These are phyloP conservation scores for Poicephalus meyeri DNA, from an alignment of 2,113 vertebrate genomes.

Conservation along the genomic window DNA sequence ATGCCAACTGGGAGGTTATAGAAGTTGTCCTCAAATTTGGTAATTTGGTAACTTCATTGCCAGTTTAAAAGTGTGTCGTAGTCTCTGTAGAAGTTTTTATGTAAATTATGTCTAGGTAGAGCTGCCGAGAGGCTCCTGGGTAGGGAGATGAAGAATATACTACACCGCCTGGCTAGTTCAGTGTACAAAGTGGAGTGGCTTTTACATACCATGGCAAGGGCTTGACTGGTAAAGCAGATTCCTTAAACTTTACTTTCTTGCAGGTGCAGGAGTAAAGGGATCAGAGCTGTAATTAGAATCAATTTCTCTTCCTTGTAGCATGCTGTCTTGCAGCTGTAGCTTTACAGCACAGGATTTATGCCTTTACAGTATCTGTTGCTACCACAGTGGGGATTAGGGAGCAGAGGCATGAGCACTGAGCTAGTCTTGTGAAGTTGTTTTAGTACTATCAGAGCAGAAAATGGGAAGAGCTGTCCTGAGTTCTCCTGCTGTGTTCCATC, in stretches of 20 bases:
- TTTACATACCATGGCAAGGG: background rate
- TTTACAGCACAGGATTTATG: background rate
- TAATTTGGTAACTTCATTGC: background rate
- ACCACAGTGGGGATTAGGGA: background rate
- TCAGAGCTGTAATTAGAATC: background rate
- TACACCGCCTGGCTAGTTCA: background rate
- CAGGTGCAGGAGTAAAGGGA: background rate
- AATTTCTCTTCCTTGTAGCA: background rate
- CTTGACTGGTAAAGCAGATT: background rate
- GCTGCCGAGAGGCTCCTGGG: background rate
- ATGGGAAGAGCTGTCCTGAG: background rate
- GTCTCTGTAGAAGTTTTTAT: background rate
- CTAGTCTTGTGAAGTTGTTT: background rate
- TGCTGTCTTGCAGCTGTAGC: background rate
- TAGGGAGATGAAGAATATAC: background rate
- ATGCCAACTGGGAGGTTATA: background rate
- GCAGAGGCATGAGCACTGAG: background rate
- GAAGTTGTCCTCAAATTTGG: background rate
- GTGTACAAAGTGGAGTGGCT: background rate
- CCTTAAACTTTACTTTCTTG: background rate
- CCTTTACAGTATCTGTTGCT: background rate
- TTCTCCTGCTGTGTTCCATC: background rate
- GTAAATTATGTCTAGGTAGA: background rate
- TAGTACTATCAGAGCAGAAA: background rate
- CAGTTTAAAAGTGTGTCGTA: background rate